These are phyloP conservation scores for Lycopodina hypogea DNA, from an alignment of 37 sponge, comb jelly and placozoan species.

Conservation along the genomic window DNA sequence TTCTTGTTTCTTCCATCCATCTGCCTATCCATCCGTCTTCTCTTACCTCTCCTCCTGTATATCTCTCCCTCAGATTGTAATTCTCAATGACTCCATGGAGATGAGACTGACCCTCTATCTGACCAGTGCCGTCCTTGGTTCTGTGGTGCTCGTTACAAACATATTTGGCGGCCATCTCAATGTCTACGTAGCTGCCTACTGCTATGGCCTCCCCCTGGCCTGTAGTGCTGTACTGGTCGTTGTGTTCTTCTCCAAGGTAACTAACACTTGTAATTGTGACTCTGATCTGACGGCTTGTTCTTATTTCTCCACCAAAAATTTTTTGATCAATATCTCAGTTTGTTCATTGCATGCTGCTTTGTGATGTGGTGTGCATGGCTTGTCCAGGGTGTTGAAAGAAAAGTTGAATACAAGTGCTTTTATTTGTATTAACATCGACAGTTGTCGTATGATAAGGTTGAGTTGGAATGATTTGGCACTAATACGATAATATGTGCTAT, in stretches of 20 bases:
- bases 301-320: not conserved
- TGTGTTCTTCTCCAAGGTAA: conserved; percentile 46
- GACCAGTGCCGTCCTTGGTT: conserved; percentile 23
- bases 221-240: conserved; percentile 27
- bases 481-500: too few species aligned
- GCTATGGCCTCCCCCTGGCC: conserved; percentile 16
- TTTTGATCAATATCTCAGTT: not conserved
- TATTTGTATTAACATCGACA: too few species aligned
- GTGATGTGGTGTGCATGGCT: too few species aligned
- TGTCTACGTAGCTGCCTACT: conserved; percentile 3
- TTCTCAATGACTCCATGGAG: conserved; percentile 48
- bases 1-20: too few species aligned
- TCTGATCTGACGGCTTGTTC: not conserved
- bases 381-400: too few species aligned
- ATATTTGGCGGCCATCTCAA: conserved; percentile 15
- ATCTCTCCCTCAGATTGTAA: conserved; percentile 7
- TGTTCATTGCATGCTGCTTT: too few species aligned
- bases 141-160: conserved; percentile 19
- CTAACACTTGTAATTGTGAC: too few species aligned
- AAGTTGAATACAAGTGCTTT: too few species aligned
- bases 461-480: too few species aligned
- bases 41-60: not conserved
- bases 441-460: too few species aligned
- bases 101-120: conserved; percentile 45
- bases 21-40: not conserved